These are phyloP conservation scores for Heliconius hewitsoni DNA, from an alignment of 1,140 invertebrate species.

Conservation along the genomic window DNA sequence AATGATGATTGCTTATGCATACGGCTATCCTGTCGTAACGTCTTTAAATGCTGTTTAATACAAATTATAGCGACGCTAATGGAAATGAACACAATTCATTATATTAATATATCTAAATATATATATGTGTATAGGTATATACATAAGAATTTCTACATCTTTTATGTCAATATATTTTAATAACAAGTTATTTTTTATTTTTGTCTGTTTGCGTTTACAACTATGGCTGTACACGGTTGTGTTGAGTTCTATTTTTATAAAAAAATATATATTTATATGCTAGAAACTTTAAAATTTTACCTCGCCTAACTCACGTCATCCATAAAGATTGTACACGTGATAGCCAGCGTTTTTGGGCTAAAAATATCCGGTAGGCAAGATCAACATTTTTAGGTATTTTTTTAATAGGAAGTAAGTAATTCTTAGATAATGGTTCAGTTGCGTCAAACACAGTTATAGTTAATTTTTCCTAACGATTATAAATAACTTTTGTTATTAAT, in stretches of 20 bases:
- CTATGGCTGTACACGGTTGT: not conserved
- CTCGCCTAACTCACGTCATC: slow-evolving; percentile 20
- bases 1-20: slow-evolving; percentile 33
- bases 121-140: not conserved
- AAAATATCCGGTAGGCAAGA: slow-evolving; percentile 21
- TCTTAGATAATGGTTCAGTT: not conserved
- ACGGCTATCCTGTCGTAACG: slow-evolving; percentile 13
- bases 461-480: no score
- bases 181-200: not conserved
- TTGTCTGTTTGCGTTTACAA: not conserved
- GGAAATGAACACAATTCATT: not conserved
- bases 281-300: slow-evolving; percentile 11
- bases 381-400: slow-evolving; percentile 17
- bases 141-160: no score
- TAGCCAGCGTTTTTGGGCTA: slow-evolving; percentile 20
- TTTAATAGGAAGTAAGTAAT: not conserved
- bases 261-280: not conserved
- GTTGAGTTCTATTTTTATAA: not conserved
- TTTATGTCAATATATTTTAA: not conserved
- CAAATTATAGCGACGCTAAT: not conserved
- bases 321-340: slow-evolving; percentile 7
- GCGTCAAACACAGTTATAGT: not conserved
- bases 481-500: no score
- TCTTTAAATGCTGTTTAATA: slow-evolving; percentile 12
- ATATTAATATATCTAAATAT: not conserved